Evolutionary conservation across 1,140 invertebrate genomes (phyloP).

Genomic region (Papilio dardanus): DNA sequence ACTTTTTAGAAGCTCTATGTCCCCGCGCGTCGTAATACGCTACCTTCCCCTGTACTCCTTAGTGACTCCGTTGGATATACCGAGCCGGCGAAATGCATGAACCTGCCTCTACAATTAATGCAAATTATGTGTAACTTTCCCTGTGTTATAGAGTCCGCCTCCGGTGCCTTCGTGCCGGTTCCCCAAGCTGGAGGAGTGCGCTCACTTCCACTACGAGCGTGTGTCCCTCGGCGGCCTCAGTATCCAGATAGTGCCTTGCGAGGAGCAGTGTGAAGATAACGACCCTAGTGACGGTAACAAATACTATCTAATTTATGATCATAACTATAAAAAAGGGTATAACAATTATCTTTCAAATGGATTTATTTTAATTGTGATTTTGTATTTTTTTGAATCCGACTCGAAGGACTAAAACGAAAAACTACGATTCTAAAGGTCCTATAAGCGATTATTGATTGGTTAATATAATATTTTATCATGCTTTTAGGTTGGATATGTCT

Average conservation of each 20-base stretch:
- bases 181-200: conserved; percentile 97
- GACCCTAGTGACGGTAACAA: conserved; percentile 19
- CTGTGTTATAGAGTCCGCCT: conserved; percentile 43
- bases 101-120: not conserved
- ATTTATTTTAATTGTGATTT: not conserved
- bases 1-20: too few species aligned
- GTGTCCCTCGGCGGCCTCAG: conserved; percentile 92
- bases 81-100: not conserved
- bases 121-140: not conserved
- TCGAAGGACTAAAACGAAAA: not conserved
- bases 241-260: conserved; percentile 71
- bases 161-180: conserved; percentile 84
- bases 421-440: too few species aligned
- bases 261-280: conserved; percentile 41
- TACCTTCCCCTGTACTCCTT: too few species aligned
- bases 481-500: conserved; percentile 75
- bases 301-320: not conserved
- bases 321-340: too few species aligned
- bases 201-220: conserved; percentile 98
- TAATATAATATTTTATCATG: not conserved
- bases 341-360: not conserved
- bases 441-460: not conserved
- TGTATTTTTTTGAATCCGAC: not conserved
- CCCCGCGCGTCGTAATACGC: too few species aligned
- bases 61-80: too few species aligned